phyloP scores from a whole-genome alignment of 2,113 vertebrate genomes.

The Bungarus multicinctus region DNA sequence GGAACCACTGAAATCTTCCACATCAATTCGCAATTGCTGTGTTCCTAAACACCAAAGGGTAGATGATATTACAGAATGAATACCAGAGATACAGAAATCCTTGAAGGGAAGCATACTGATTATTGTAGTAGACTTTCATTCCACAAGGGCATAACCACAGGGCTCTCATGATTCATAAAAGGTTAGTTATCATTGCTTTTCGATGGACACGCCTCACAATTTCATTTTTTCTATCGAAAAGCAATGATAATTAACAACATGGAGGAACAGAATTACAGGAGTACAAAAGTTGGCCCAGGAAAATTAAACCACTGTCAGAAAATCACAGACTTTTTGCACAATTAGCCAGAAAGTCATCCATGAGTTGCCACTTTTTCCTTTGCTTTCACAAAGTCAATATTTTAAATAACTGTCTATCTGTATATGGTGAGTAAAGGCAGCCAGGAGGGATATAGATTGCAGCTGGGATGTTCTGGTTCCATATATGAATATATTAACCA shows the following conservation, averaged over 20 bases:
- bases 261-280: not conserved
- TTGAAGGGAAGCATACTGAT: not conserved
- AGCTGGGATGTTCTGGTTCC: too few relatives aligned
- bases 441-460: too few relatives aligned
- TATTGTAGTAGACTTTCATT: not conserved
- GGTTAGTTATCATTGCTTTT: too few relatives aligned
- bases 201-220: too few relatives aligned
- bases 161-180: too few relatives aligned
- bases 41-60: not conserved
- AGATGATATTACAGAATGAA: not conserved
- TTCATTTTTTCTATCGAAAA: too few relatives aligned
- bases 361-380: not conserved
- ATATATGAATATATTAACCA: too few relatives aligned
- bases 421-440: not conserved
- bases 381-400: not conserved
- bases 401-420: not conserved
- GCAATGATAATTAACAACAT: not conserved
- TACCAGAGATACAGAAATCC: not conserved
- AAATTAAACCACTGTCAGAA: not conserved
- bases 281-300: not conserved
- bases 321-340: not conserved
- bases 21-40: conserved; percentile 37
- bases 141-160: not conserved
- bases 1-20: conserved; percentile 30
- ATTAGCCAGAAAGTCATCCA: not conserved